Base-by-base conservation (phyloP, 2,888 invertebrate species). In the Fragum whitleyi region DNA sequence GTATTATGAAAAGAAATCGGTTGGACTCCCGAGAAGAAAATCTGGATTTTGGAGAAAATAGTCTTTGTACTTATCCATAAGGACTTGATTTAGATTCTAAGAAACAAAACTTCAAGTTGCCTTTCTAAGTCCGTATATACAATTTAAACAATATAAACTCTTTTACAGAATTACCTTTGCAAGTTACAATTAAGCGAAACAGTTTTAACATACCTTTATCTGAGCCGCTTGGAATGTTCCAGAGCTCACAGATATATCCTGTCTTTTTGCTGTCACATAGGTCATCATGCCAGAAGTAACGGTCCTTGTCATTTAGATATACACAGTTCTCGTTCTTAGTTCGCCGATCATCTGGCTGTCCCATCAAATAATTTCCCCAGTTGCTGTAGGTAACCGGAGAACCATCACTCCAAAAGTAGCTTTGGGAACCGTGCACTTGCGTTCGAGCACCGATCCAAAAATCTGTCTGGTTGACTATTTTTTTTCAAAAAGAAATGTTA, bases 291-390 rank as follows among this genome's bases (percentile, higher is more conserved):
- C 67, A 67, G 28, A 47, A 67, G 67, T 67, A 67, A 19, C 26
- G 67, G 67, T 67, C 67, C 67, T 67, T 67, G 47, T 67, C 28
- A 36, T 67, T 67, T 9, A 67, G 47, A 28, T 42, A 67, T 0
- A 67, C 67, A 14, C 67, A 67, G 67, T 67, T 28, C n/a, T 67
- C 67, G 67, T 67, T n/a, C 47, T 67, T 67, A 19, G 47, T 67
- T 11, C 67, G 21, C 21, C 42, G 19, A 28, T 67, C 67, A 47
- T 67, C 67, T 11, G 67, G 67, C 47, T 67, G 67, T 11, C 67
- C 67, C 47, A 47, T 67, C 67, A 67, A 21, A 14, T 26, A n/a
- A 3, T 47, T 47, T 19, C 67, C 51, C 67, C 67, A 67, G 47
- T 67, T 32, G 67, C 39, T 67, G 47, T 67, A 67, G 6, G n/a